Percentiles rank a stretch among this genome's conserved stretches.
phyloP scores from a whole-genome alignment of 2,888 invertebrate species.

The Proisotoma minuta region DNA sequence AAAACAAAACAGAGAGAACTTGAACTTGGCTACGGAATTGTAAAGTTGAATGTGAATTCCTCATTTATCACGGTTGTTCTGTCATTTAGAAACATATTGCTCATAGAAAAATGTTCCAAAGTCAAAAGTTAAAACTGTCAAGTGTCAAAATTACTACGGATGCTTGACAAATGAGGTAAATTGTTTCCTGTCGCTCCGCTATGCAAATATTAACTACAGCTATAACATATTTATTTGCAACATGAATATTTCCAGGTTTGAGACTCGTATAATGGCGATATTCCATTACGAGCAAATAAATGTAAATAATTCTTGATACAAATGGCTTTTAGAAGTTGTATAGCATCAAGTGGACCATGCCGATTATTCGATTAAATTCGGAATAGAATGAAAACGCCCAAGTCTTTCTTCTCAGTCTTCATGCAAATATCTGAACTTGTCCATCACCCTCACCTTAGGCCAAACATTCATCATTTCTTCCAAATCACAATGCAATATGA shows the following conservation, averaged over 20 bases:
- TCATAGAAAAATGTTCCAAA: background rate
- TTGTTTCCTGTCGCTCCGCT: background rate
- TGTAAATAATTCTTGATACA: too few relatives aligned
- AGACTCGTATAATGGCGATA: too few relatives aligned
- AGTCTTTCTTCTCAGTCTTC: too few relatives aligned
- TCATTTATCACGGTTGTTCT: background rate
- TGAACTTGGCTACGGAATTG: background rate
- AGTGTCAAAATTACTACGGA: slow-evolving; percentile 5
- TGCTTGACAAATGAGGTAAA: slow-evolving; percentile 10
- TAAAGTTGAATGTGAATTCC: background rate
- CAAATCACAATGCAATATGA: background rate
- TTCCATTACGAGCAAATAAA: too few relatives aligned
- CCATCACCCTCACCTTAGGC: background rate
- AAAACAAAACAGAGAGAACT: background rate
- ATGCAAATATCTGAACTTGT: background rate
- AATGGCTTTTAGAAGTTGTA: too few relatives aligned
- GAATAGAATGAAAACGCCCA: too few relatives aligned
- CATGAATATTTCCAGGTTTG: too few relatives aligned
- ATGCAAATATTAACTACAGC: background rate
- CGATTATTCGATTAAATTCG: too few relatives aligned
- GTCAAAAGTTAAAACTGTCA: slow-evolving; percentile 9
- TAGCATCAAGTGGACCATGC: too few relatives aligned
- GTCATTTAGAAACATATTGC: background rate
- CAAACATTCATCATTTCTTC: background rate
- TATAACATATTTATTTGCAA: too few relatives aligned